Evolutionary conservation across 2,113 vertebrate species (phyloP), one percentile per base, ranked within the genome.

Genomic region (Dasyornis broadbenti): DNA sequence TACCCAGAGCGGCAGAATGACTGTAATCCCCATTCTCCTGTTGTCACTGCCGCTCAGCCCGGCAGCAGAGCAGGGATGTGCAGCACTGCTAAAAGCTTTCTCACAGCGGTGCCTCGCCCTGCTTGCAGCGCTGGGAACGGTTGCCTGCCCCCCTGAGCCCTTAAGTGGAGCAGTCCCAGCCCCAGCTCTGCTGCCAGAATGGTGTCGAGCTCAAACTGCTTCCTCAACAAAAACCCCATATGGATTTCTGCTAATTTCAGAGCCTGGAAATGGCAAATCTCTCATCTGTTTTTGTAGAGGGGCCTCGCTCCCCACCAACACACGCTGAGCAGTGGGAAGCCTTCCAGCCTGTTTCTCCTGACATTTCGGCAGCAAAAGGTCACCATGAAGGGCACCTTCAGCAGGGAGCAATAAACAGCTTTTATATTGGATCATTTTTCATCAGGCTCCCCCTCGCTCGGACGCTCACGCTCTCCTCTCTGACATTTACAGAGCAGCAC

Each of bases 291-390:
- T 81, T 80, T 79, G 83, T 2, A 66, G 50, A 50, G 76, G 54
- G 84, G 77, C 44, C 44, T 13, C 0, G 1, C 91, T 95, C 44
- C 53, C 86, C 88, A 89, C 57, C 71, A 64, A 42, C 60, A 69
- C 65, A 44, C 7, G 0, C 31, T 1, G 42, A 72, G 73, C 21
- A 73, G 72, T 1, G 2, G 81, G 86, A 95, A 97, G 63, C 75
- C 75, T 95, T 76, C 81, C 92, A 93, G 73, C 79, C 75, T 83
- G 5, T 52, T 97, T 77, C 91, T 95, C 85, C 93, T 96, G 96
- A 97, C 97, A 97, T 97, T 97, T 97, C 18, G 2, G 82, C 95
- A 83, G 94, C 92, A 92, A 98, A 96, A 97, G 97, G 96, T 79
- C 82, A 93, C 61, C 66, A 26, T 24, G 39, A 94, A 86, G 86